Percentiles rank a stretch among this genome's conserved stretches.
Evolutionary conservation across 2,113 vertebrate genomes (phyloP).

Genomic region (Phocoena phocoena): DNA sequence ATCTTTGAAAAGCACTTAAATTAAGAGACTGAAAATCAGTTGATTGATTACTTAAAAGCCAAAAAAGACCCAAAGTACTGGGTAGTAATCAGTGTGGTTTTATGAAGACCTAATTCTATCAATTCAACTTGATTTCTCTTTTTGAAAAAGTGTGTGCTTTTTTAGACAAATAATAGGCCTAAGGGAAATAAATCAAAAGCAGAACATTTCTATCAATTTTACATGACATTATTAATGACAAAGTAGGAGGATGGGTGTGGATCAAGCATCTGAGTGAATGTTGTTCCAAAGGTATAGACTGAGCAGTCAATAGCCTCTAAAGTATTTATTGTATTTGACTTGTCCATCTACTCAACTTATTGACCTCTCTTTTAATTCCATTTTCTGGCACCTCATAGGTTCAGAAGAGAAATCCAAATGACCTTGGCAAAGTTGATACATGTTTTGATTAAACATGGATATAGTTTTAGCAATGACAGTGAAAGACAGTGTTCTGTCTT

Average conservation of each 20-base stretch:
- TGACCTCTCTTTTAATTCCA: constrained; percentile 33
- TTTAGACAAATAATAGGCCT: constrained; percentile 35
- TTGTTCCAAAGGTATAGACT: neutral
- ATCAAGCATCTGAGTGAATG: neutral
- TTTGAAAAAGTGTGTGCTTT: constrained; percentile 19
- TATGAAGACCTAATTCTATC: constrained; percentile 54
- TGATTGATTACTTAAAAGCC: constrained; percentile 60
- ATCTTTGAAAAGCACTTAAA: constrained; percentile 17
- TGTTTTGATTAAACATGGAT: constrained; percentile 34
- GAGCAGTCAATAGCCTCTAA: neutral
- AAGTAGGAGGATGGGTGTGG: neutral
- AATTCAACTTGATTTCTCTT: constrained; percentile 47
- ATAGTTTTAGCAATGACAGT: neutral
- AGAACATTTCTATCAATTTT: constrained; percentile 56
- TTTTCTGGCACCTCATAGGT: constrained; percentile 40
- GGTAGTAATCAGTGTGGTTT: constrained; percentile 28
- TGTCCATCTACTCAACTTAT: constrained; percentile 18
- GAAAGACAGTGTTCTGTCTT: neutral
- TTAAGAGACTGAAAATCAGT: constrained; percentile 54
- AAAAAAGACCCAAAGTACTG: constrained; percentile 32
- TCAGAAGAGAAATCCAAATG: constrained; percentile 49
- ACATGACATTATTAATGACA: constrained; percentile 44
- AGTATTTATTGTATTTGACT: constrained; percentile 49
- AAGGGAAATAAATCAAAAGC: constrained; percentile 48
- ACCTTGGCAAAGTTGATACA: neutral